Evolutionary conservation across 2,797 vertebrate species (phyloP).

Genomic region (Cynopterus sphinx): DNA sequence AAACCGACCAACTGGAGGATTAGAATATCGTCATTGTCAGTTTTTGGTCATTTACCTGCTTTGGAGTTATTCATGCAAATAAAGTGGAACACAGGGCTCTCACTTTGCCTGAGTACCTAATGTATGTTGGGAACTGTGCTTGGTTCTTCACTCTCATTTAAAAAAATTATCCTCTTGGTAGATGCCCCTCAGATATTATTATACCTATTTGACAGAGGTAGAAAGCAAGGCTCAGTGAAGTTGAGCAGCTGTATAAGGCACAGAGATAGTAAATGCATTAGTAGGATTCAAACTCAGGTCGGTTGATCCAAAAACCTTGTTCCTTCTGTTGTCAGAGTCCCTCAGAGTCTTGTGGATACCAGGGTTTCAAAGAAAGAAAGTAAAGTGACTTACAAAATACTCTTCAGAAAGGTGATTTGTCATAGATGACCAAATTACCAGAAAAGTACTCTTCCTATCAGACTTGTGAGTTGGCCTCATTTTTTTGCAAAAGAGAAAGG

Average conservation of each 20-base stretch:
- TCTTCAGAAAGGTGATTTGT: background rate
- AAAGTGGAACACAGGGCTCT: background rate
- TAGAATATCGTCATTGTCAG: background rate
- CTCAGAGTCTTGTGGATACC: background rate
- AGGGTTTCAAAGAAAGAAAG: background rate
- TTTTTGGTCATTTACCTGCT: background rate
- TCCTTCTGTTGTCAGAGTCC: background rate
- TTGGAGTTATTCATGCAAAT: background rate
- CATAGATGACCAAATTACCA: background rate
- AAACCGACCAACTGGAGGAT: background rate
- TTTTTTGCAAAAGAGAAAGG: background rate
- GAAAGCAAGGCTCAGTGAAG: background rate
- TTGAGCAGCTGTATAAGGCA: background rate
- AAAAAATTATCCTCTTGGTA: background rate
- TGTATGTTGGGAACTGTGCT: background rate
- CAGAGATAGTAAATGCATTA: background rate
- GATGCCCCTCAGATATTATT: background rate
- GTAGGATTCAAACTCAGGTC: background rate
- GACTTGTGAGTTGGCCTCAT: background rate
- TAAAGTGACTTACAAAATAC: background rate
- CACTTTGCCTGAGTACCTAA: background rate
- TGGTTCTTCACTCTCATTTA: background rate
- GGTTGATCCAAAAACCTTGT: background rate
- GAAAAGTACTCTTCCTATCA: background rate
- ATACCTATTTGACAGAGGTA: background rate